A percentile compares a stretch with the other conserved stretches of the same genome.
Conservation (phyloP, 2,113 vertebrate species). For the Xyliphius kryptos region DNA sequence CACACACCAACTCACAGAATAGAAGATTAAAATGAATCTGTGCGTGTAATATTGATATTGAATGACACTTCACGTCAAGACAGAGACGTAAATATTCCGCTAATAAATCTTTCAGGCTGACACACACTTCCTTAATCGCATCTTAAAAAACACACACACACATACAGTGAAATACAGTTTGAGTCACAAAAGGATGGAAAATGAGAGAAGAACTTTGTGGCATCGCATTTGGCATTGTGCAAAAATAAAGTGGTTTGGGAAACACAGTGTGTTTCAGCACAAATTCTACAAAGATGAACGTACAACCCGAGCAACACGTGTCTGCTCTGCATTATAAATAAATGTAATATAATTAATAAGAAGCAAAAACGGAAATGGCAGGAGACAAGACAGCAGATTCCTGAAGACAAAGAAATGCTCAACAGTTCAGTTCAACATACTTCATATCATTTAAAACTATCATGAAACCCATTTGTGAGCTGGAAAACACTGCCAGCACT, state of each 20-base stretch:
- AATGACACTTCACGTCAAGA: too few species aligned
- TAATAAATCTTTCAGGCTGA: too few species aligned
- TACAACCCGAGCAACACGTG: slow-evolving; percentile 17
- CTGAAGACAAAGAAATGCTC: slow-evolving; percentile 52
- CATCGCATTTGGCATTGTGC: slow-evolving; percentile 61
- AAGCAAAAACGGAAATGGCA: slow-evolving; percentile 48
- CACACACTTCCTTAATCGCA: too few species aligned
- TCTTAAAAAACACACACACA: neutral
- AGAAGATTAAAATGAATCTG: too few species aligned
- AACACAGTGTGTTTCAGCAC: slow-evolving; percentile 24
- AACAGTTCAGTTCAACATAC: slow-evolving; percentile 36
- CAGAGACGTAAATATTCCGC: too few species aligned
- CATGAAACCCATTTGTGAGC: slow-evolving; percentile 44
- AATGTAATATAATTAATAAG: slow-evolving; percentile 10
- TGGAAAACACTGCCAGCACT: slow-evolving; percentile 27
- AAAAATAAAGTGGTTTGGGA: slow-evolving; percentile 38
- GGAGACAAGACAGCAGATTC: slow-evolving; percentile 37
- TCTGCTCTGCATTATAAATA: slow-evolving; percentile 32
- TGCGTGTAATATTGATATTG: too few species aligned
- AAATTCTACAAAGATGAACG: slow-evolving; percentile 31
- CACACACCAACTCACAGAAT: too few species aligned
- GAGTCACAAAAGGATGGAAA: slow-evolving; percentile 5
- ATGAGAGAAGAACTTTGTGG: slow-evolving; percentile 39
- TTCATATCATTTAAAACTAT: slow-evolving; percentile 46
- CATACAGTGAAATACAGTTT: neutral